phyloP scores from a whole-genome alignment of 2,888 invertebrate genomes.

The Hemaris fuciformis region DNA sequence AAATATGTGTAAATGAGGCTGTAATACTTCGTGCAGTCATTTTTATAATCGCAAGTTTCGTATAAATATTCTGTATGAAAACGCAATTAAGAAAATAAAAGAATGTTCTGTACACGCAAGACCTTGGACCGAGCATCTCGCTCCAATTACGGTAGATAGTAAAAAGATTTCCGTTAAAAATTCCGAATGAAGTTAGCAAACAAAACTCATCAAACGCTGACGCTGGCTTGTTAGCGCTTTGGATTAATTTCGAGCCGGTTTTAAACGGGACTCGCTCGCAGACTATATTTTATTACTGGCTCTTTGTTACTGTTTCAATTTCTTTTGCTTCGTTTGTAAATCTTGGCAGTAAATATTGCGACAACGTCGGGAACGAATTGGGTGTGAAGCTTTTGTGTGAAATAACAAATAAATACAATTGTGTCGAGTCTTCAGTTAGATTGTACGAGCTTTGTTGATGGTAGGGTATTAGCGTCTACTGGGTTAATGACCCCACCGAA shows the following conservation, averaged over 20 bases:
- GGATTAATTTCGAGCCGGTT: neutral
- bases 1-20: too few relatives aligned
- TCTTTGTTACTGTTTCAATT: neutral
- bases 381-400: neutral
- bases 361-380: neutral
- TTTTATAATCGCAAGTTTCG: too few relatives aligned
- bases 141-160: neutral
- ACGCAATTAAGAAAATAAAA: neutral
- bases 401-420: too few relatives aligned
- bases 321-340: neutral
- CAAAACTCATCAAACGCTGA: conserved; percentile 9
- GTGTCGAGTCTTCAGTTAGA: too few relatives aligned
- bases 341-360: neutral
- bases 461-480: too few relatives aligned
- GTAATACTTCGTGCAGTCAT: neutral
- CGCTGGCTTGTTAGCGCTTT: neutral
- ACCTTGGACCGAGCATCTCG: neutral
- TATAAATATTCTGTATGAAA: too few relatives aligned
- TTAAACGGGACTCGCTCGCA: neutral
- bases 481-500: too few relatives aligned
- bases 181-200: conserved; percentile 5
- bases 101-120: neutral
- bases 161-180: conserved; percentile 6
- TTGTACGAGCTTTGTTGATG: too few relatives aligned
- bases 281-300: neutral